Percentiles rank a stretch among this genome's conserved stretches.
These are phyloP conservation scores for Flexamia atlantica DNA, from an alignment of 2,888 invertebrate genomes.

Conservation along the genomic window DNA sequence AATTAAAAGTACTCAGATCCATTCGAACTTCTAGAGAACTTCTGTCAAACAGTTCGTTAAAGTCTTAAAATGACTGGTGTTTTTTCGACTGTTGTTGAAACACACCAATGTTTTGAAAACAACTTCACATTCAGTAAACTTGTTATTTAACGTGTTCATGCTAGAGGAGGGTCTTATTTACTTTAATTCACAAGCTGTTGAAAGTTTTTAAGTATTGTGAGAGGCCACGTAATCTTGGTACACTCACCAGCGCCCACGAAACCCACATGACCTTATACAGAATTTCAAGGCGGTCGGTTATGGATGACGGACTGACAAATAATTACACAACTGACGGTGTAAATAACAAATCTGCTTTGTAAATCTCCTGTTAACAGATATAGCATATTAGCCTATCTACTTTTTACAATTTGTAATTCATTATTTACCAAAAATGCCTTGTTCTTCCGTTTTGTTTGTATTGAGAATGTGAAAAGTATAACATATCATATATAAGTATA, in stretches of 20 bases:
- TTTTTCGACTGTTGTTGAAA: neutral
- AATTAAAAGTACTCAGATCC: neutral
- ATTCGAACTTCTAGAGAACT: neutral
- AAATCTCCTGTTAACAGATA: too few relatives aligned
- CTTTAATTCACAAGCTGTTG: neutral
- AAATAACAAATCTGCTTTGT: too few relatives aligned
- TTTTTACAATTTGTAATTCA: too few relatives aligned
- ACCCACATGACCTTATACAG: constrained; percentile 12
- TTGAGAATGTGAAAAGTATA: too few relatives aligned
- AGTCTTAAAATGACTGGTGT: neutral
- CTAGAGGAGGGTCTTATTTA: too few relatives aligned
- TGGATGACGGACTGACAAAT: neutral
- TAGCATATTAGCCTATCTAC: too few relatives aligned
- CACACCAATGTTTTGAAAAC: too few relatives aligned
- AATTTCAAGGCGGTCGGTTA: constrained; percentile 26
- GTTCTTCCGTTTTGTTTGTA: too few relatives aligned
- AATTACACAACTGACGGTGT: too few relatives aligned
- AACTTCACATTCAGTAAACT: neutral
- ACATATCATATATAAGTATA: too few relatives aligned
- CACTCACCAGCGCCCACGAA: neutral
- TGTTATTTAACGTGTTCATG: neutral
- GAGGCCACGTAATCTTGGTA: neutral
- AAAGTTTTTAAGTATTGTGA: neutral
- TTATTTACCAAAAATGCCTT: too few relatives aligned
- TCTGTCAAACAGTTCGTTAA: neutral